Base-by-base conservation (phyloP, 1,140 invertebrate species). In the Drosophila nannoptera region DNA sequence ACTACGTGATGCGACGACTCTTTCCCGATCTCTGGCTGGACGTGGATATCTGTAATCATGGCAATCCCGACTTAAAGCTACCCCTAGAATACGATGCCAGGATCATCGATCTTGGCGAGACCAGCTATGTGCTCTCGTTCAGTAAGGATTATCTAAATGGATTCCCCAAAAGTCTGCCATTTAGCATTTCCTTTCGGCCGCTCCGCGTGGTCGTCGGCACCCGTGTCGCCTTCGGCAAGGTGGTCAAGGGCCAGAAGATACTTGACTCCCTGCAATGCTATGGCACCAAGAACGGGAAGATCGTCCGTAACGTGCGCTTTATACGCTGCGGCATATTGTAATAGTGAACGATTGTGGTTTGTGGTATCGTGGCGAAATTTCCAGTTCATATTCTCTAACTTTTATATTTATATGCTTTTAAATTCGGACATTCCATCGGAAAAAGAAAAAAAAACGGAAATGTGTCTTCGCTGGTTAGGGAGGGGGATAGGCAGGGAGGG, bases 11-110 rank as follows among this genome's bases (percentile, higher is more conserved):
- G 5, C 67, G 48, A 4, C 78, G 87, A 0, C 52, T 87, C 0
- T 87, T 88, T 14, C 81, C 80, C 4, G 65, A 63, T 11, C 75
- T 88, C 4, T 88, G 87, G 87, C 5, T 87, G n/a, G 87, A 88
- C 31, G 63, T 71, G 5, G 65, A 83, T 8, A n/a, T 88, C 35
- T 38, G 63, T 42, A 38, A 81, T 4, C 11, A 38, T 2, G 9
- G 3, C 5, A 59, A 56, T 36, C 43, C 77, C 1, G 63, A 40
- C 5, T 32, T 84, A 6, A 31, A 32, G 5, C 49, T 75, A 35
- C 59, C 72, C 0, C 29, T 88, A 11, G 87, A 88, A 16, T 87
- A 88, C 38, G 87, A 88, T 42, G 78, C 54, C 43, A 81, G 73
- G 14, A 69, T 77, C 5, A 68, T 88, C 11, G 76, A 88, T 61